Conservation (phyloP, 1,140 invertebrate genomes). For the Wasmannia auropunctata region DNA sequence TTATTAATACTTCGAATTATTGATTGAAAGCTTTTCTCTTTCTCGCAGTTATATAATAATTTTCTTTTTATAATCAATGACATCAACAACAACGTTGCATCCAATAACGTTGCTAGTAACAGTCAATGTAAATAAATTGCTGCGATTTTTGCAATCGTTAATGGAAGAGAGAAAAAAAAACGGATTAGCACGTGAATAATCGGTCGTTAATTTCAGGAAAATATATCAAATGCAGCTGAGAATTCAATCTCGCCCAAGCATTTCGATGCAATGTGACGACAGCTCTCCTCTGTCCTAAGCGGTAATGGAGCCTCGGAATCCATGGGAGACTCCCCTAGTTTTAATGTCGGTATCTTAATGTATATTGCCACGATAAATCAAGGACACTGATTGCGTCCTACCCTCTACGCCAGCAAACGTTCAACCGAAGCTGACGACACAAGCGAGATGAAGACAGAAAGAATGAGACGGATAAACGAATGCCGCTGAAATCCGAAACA, state of each 20-base stretch:
- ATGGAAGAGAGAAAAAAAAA: slow-evolving; percentile 27
- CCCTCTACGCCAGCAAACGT: slow-evolving; percentile 73
- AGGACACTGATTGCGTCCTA: slow-evolving; percentile 83
- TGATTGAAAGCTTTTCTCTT: neutral
- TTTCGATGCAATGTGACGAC: slow-evolving; percentile 64
- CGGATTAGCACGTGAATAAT: neutral
- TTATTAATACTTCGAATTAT: neutral
- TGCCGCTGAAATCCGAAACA: slow-evolving; percentile 66
- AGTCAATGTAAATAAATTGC: neutral
- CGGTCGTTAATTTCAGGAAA: slow-evolving; percentile 28
- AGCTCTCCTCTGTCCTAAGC: slow-evolving; percentile 67
- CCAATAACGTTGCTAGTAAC: neutral
- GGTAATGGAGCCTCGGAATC: slow-evolving; percentile 76
- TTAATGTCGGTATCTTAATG: slow-evolving; percentile 85
- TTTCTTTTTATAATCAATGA: neutral
- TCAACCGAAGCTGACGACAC: slow-evolving; percentile 25
- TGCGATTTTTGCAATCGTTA: neutral
- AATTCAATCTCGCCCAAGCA: slow-evolving; percentile 67
- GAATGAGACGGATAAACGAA: slow-evolving; percentile 31
- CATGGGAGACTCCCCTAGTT: slow-evolving; percentile 82
- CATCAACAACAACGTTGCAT: neutral
- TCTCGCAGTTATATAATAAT: neutral
- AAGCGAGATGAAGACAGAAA: slow-evolving; percentile 28
- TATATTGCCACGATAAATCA: slow-evolving; percentile 85
- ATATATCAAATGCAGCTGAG: slow-evolving; percentile 38